A percentile compares a stretch with the other conserved stretches of the same genome.
Conservation (phyloP, 2,113 vertebrate genomes). For the Upupa epops region DNA sequence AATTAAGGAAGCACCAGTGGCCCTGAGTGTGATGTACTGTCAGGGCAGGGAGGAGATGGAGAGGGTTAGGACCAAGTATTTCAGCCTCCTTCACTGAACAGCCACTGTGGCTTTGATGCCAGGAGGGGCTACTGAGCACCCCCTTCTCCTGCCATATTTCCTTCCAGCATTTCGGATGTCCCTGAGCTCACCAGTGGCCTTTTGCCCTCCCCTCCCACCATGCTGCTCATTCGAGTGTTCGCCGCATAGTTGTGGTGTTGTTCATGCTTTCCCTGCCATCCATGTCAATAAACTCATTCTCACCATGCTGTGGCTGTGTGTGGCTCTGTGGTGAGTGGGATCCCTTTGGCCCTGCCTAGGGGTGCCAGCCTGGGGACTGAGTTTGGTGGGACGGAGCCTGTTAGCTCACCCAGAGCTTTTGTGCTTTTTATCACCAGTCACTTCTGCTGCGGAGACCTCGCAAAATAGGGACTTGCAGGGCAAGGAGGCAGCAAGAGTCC, state of each 20-base stretch:
- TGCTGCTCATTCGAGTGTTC: not conserved
- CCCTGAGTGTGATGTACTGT: accelerated
- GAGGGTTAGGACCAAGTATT: not conserved
- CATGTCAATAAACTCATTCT: conserved; percentile 68
- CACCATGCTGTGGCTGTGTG: not conserved
- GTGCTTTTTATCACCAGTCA: accelerated
- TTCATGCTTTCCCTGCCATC: conserved; percentile 32
- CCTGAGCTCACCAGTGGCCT: not conserved
- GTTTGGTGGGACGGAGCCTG: not conserved
- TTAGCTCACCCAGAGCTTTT: not conserved
- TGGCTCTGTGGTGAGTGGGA: conserved; percentile 23
- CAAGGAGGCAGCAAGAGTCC: not conserved
- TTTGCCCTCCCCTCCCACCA: not conserved
- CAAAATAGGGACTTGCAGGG: accelerated
- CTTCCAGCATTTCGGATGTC: not conserved
- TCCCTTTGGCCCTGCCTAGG: not conserved
- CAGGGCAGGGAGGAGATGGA: not conserved
- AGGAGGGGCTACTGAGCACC: not conserved
- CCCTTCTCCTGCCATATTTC: not conserved
- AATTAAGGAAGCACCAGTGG: not conserved
- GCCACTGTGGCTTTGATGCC: accelerated
- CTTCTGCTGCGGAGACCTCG: not conserved
- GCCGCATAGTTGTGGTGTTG: conserved; percentile 2
- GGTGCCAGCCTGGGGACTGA: not conserved
- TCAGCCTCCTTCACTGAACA: not conserved